Evolutionary conservation across 2,888 invertebrate genomes (phyloP).

Genomic region (Tolmerus cingulatus): DNA sequence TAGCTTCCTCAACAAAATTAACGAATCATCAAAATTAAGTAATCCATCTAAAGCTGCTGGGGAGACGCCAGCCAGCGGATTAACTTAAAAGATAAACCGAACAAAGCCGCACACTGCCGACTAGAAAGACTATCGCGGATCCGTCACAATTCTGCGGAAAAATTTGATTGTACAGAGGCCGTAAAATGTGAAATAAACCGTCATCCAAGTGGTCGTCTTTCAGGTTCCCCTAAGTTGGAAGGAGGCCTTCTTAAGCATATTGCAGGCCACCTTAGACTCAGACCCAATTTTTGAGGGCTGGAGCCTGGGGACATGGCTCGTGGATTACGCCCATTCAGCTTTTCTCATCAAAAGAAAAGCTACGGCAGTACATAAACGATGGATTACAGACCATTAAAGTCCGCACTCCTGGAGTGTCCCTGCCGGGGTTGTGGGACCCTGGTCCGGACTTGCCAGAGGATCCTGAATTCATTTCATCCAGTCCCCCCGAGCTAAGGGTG

Average conservation of each 20-base stretch:
- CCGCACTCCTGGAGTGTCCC: neutral
- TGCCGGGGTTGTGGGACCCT: neutral
- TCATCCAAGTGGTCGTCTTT: neutral
- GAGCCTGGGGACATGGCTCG: neutral
- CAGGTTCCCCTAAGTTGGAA: neutral
- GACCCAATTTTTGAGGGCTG: neutral
- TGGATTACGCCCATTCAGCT: constrained; percentile 14
- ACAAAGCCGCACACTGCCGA: neutral
- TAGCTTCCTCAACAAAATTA: constrained; percentile 21
- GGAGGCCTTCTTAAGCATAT: neutral
- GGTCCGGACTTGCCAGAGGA: neutral
- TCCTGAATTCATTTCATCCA: constrained; percentile 19
- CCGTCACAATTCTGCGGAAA: neutral
- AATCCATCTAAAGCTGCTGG: neutral
- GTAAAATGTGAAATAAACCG: constrained; percentile 15
- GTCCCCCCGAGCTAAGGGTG: constrained; percentile 6
- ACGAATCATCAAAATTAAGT: constrained; percentile 36
- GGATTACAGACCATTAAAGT: constrained; percentile 33
- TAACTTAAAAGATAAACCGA: neutral
- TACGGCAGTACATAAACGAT: constrained; percentile 26
- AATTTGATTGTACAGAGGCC: constrained; percentile 15
- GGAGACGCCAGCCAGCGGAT: neutral
- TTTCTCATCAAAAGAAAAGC: constrained; percentile 32
- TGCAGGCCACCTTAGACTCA: neutral
- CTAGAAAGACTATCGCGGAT: neutral